Evolutionary conservation across 2,113 vertebrate species (phyloP), one percentile per base, ranked within the genome.

Genomic region (Tupaia tana): DNA sequence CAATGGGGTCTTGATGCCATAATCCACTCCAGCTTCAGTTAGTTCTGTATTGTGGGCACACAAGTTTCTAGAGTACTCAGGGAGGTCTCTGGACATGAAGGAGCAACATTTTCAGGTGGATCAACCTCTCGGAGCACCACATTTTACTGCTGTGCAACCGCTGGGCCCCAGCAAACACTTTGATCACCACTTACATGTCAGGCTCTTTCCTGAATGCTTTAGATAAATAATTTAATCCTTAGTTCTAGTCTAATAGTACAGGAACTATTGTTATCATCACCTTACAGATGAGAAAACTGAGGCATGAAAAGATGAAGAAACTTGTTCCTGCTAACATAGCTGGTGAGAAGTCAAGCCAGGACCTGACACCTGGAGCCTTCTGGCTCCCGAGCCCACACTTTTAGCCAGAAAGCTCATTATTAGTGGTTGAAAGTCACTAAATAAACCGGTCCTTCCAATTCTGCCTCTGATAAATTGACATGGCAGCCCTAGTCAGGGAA

Each of bases 281-380:
- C 54, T 69, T 16, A 16, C 19, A 63, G 31, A 67, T 7, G 52
- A 63, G 4, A 22, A 83, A 80, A 61, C 31, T 0, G 63, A 84
- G 93, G n/a, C 75, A 12, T 2, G 4, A 75, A n/a, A 43, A 61
- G 58, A 27, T 77, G 34, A 82, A 58, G 83, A 56, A 34, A 54
- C 1, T 13, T 11, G 7, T 9, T 27, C 9, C 8, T 0, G 4
- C n/a, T 34, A 58, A 54, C 7, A 2, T 0, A 18, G 18, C 43
- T 56, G 59, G 54, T 7, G 61, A 63, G 34, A 6, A 11, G 67
- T 64, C 1, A 1, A 89, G 63, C n/a, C 12, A 61, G 52, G 25
- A 12, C 34, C 2, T 64, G 67, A 3, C 27, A 22, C 13, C 9
- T 24, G 81, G 43, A 43, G 82, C 10, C 19, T 93, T 58, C n/a